Conservation (phyloP, 2,113 vertebrate species). For the Pachypanchax playfairii region DNA sequence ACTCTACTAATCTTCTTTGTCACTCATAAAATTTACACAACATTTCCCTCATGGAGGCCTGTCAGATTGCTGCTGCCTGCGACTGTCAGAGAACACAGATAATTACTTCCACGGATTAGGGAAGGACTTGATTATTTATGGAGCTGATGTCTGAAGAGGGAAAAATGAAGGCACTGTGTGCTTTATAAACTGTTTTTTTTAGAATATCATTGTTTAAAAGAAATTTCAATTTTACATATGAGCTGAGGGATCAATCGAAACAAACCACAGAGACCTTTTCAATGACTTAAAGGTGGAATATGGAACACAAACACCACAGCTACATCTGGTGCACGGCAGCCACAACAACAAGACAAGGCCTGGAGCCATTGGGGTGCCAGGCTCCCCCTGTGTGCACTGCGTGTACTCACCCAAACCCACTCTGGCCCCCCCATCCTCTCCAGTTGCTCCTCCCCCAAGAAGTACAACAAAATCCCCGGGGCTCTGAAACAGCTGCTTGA, state of each 20-base stretch:
- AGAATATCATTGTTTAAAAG: slow-evolving; percentile 13
- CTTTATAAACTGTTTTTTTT: slow-evolving; percentile 70
- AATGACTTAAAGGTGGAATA: slow-evolving; percentile 3
- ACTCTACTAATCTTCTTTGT: slow-evolving; percentile 83
- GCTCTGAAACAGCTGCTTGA: no score
- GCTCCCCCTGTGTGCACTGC: no score
- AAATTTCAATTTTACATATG: not conserved
- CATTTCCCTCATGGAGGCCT: slow-evolving; percentile 82
- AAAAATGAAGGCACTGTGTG: slow-evolving; percentile 43
- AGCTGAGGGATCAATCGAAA: not conserved
- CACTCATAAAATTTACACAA: slow-evolving; percentile 87
- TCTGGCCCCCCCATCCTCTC: no score
- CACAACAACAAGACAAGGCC: no score
- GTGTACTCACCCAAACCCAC: no score
- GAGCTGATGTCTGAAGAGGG: slow-evolving; percentile 71
- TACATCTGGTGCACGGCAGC: no score
- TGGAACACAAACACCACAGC: no score
- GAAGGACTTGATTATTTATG: slow-evolving; percentile 83
- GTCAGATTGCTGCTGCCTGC: slow-evolving; percentile 81
- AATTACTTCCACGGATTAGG: slow-evolving; percentile 80
- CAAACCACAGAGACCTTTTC: slow-evolving; percentile 8
- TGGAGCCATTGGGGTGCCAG: no score
- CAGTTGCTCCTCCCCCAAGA: no score
- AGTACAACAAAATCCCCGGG: no score
- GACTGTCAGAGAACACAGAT: slow-evolving; percentile 82